phyloP scores from a whole-genome alignment of 1,140 invertebrate genomes.

The Meloidogyne exigua region DNA sequence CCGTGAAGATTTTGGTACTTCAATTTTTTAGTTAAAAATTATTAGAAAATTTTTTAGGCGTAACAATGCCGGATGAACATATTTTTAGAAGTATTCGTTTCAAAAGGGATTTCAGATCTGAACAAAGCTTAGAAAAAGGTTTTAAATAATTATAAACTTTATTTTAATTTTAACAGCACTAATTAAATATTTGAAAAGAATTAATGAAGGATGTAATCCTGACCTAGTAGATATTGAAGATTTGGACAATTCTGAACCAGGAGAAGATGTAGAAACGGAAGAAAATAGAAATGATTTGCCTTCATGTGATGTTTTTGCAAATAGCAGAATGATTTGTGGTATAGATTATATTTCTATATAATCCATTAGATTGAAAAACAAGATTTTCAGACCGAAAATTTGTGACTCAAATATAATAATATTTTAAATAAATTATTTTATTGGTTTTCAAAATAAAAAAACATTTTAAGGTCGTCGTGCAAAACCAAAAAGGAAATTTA shows the following conservation, averaged over 20 bases:
- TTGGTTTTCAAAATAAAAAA: conserved; percentile 5
- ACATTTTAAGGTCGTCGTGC: conserved; percentile 42
- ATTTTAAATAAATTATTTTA: too few relatives aligned
- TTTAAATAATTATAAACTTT: conserved; percentile 24
- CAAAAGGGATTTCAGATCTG: conserved; percentile 38
- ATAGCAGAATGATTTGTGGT: conserved; percentile 60
- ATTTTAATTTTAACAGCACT: conserved; percentile 31
- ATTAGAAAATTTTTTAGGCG: not conserved
- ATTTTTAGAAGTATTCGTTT: conserved; percentile 53
- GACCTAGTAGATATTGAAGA: conserved; percentile 31
- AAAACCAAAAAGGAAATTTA: conserved; percentile 57
- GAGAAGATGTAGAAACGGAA: conserved; percentile 35
- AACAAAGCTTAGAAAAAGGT: conserved; percentile 53
- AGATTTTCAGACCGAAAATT: too few relatives aligned
- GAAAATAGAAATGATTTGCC: not conserved
- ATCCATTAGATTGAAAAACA: too few relatives aligned
- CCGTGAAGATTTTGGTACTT: conserved; percentile 56
- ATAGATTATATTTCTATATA: conserved; percentile 21
- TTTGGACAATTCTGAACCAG: conserved; percentile 31
- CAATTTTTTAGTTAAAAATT: not conserved
- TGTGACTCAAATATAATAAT: too few relatives aligned
- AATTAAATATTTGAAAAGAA: conserved; percentile 29
- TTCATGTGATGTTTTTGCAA: conserved; percentile 49
- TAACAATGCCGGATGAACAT: conserved; percentile 59
- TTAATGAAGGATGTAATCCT: conserved; percentile 24